Base-by-base conservation (phyloP, 2,113 vertebrate species). In the Dendropsophus ebraccatus region DNA sequence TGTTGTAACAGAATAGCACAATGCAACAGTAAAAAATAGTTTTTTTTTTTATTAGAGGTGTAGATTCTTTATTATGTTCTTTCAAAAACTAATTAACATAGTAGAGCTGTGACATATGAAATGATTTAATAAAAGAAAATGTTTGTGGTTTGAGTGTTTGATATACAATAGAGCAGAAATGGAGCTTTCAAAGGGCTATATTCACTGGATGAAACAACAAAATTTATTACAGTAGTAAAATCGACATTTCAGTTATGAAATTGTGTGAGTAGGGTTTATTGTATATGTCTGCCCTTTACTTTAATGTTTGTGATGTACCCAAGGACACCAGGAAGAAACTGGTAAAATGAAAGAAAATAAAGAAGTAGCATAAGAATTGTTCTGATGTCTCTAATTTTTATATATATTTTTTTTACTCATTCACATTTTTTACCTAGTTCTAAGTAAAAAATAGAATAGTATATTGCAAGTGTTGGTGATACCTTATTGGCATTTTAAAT, bases 241-340 rank as follows among this genome's bases (percentile, higher is more conserved):
- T 74, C 72, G n/a, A 74, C 45, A 47, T 47, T 74, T 74, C 41
- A 47, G 72, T 74, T 74, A 74, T 74, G 23, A 74, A 73, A 73
- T 4, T 69, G 65, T 69, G 21, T 56, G 54, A 56, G 35, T 72
- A 45, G 37, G 69, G 69, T 72, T 72, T 72, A 72, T 72, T 72
- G 69, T 72, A 72, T 74, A 41, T 74, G 45, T 25, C 72, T 45
- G 41, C 12, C 72, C 41, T 73, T 45, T n/a, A 73, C 32, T 74
- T 47, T 74, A 47, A 74, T 47, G 45, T 49, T 41, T 74, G 23
- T 37, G 19, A 47, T 47, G 37, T 12, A 49, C 41, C n/a, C 41
- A 74, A 74, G 37, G 70, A 74, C 37, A 74, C 37, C 35, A 74
- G 72, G 37, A 74, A 74, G 21, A 47, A 37, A 74, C n/a, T 25